Evolutionary conservation across 2,113 vertebrate genomes (phyloP), one percentile per base, ranked within the genome.

Genomic region (Catharus fuscescens): DNA sequence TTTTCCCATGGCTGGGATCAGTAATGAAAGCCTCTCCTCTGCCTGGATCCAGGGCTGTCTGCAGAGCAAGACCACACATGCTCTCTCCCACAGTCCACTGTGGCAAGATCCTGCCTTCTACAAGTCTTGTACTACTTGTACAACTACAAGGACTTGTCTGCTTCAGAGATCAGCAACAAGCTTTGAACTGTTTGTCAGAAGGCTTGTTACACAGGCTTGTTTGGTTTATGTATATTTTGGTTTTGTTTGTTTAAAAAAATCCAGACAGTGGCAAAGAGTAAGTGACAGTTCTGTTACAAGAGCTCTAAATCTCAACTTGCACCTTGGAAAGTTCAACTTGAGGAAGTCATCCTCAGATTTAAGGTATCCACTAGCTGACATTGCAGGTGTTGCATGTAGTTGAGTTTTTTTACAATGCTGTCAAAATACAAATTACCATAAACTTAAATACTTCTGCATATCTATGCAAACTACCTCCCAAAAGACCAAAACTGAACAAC

Each of bases 51-150:
- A 24, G 2, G 26, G 67, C 44, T 93, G 90, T 50, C 86, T 88
- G 57, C 56, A 91, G 50, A 92, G 56, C 94, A 93, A 97, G 95
- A 95, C 72, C 83, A 92, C 82, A 95, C 92, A 92, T 0, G 50
- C 42, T 62, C 80, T 61, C 54, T 90, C 79, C 71, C 81, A 88
- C 80, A 82, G 66, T 73, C 79, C n/a, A 69, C 74, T 14, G 44
- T 17, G 40, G 67, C 25, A 40, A 86, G 67, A 9, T 88, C 74
- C 62, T 53, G 7, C 65, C 61, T 77, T 90, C 70, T 56, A 32
- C 57, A 53, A 69, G 70, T 48, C 88, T 61, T 53, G 62, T 11
- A 85, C 79, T 83, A 90, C 87, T 77, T 48, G 87, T 76, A 81
- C 53, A 60, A 42, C 86, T 76, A 62, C 64, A 90, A 56, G 56